Percentiles rank a stretch among this genome's conserved stretches.
Conservation (phyloP, 1,140 invertebrate species). For the Agraylea sexmaculata region DNA sequence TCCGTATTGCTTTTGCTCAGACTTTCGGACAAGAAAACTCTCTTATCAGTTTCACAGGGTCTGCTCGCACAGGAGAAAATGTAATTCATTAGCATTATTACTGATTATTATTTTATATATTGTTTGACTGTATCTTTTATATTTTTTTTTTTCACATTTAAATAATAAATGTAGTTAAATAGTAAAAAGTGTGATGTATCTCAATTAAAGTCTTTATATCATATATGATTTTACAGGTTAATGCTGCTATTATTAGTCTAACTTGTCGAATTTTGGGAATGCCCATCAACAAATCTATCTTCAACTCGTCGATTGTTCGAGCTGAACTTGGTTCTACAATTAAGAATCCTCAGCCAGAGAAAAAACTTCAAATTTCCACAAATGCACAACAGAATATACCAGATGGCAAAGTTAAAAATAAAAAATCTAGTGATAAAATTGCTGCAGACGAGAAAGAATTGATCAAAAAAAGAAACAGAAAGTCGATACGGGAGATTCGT, state of each 20-base stretch:
- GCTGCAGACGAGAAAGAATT: constrained; percentile 1
- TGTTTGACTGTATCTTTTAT: no score
- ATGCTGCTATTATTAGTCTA: constrained; percentile 29
- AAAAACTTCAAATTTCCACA: constrained; percentile 10
- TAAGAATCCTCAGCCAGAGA: constrained; percentile 5
- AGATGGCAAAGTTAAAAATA: constrained; percentile 8
- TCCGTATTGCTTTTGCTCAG: constrained; percentile 67
- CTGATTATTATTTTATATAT: no score
- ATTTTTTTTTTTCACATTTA: constrained; percentile 4
- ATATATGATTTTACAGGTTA: constrained; percentile 28
- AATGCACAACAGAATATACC: neutral
- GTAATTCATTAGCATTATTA: no score
- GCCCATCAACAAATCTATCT: constrained; percentile 21
- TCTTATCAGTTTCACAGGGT: constrained; percentile 63
- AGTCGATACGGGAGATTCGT: constrained; percentile 29
- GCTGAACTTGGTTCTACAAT: constrained; percentile 15
- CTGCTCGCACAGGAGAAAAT: constrained; percentile 81
- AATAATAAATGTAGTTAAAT: no score
- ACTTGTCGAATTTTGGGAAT: constrained; percentile 28
- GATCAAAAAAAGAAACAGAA: constrained; percentile 24
- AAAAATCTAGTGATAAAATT: neutral
- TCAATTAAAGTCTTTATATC: neutral
- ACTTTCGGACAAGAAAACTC: constrained; percentile 66
- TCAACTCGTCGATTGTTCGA: constrained; percentile 16
- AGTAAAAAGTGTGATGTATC: no score